A percentile compares a stretch with the other conserved stretches of the same genome.
phyloP scores from a whole-genome alignment of 2,888 invertebrate genomes.

The Herminia tarsipennalis region DNA sequence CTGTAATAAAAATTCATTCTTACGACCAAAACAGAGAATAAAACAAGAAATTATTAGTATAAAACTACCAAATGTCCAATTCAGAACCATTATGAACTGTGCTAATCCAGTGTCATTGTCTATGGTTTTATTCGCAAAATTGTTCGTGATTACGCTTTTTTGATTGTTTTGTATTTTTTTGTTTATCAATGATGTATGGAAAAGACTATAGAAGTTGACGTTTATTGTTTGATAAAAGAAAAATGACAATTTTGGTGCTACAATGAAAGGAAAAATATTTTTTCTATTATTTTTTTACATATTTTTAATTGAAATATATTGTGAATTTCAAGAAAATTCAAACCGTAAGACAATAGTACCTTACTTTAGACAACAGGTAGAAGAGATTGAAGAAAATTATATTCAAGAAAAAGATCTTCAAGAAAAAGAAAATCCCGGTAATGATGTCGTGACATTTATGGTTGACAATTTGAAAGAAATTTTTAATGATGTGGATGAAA shows the following conservation, averaged over 20 bases:
- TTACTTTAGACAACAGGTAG: constrained; percentile 60
- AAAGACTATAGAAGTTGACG: constrained; percentile 1
- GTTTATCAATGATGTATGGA: no score
- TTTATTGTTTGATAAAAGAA: not conserved
- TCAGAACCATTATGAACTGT: no score
- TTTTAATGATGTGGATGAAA: constrained; percentile 50
- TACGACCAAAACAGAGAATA: constrained; percentile 20
- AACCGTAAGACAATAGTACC: constrained; percentile 53
- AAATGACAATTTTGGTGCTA: constrained; percentile 16
- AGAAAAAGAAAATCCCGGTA: constrained; percentile 41
- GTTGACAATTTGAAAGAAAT: constrained; percentile 66
- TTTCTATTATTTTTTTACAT: constrained; percentile 22
- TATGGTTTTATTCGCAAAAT: no score
- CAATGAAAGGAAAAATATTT: constrained; percentile 33
- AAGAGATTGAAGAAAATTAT: constrained; percentile 51
- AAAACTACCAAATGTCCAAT: not conserved
- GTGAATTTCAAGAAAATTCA: constrained; percentile 23
- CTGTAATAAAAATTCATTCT: constrained; percentile 53
- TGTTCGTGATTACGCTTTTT: no score
- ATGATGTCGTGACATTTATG: constrained; percentile 61
- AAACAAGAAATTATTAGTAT: constrained; percentile 5
- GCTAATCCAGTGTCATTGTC: no score
- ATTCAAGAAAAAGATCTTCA: constrained; percentile 27
- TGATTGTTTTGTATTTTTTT: no score
- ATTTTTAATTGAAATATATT: constrained; percentile 21